These are phyloP conservation scores for Polypedilum vanderplanki DNA, from an alignment of 1,140 invertebrate genomes.

Conservation along the genomic window DNA sequence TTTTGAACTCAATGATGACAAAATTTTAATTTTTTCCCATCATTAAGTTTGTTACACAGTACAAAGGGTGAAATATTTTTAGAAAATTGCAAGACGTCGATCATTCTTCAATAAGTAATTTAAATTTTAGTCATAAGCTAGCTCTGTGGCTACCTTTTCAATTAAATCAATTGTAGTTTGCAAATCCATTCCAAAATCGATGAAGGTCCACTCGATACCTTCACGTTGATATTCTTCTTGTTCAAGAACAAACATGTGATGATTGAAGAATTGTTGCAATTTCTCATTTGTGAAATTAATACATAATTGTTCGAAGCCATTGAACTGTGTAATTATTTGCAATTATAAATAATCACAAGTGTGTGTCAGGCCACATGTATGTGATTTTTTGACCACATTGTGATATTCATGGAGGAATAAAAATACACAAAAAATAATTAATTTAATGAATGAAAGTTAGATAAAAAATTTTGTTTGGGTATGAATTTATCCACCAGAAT, in stretches of 20 bases:
- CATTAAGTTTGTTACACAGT: too few relatives aligned
- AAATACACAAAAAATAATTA: neutral
- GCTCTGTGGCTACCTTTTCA: conserved; percentile 89
- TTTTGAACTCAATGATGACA: neutral
- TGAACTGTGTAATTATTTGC: conserved; percentile 62
- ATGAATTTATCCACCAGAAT: too few relatives aligned
- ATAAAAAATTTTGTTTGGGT: too few relatives aligned
- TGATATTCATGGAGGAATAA: neutral
- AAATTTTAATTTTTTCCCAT: neutral
- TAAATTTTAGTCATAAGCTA: neutral
- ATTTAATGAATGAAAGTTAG: neutral
- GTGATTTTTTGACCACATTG: neutral
- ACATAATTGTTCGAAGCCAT: conserved; percentile 99
- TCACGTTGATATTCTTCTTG: conserved; percentile 99
- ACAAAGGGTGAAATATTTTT: too few relatives aligned
- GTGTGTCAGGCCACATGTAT: neutral
- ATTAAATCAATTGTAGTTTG: conserved; percentile 97
- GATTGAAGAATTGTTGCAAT: conserved; percentile 99
- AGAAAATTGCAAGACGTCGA: too few relatives aligned
- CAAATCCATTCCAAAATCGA: conserved; percentile 99
- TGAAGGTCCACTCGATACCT: conserved; percentile 98
- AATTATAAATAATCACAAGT: neutral
- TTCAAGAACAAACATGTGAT: conserved; percentile 99
- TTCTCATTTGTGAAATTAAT: conserved; percentile 99
- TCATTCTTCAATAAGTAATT: too few relatives aligned